These are phyloP conservation scores for Premnoplex brunnescens DNA, from an alignment of 2,797 vertebrate genomes.

Conservation along the genomic window DNA sequence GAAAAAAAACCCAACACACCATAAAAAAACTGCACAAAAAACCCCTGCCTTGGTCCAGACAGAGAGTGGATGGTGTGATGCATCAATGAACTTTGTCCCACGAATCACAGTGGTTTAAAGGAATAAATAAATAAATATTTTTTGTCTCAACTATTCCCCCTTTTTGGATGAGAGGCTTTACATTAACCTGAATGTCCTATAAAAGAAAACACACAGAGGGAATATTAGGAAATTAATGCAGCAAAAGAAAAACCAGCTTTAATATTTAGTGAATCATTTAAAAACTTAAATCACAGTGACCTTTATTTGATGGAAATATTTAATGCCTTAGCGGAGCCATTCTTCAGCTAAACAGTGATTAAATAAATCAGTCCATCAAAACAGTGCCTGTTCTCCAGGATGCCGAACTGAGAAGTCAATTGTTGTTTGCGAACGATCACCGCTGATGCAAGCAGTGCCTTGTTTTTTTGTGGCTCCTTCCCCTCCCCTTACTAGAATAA, in stretches of 20 bases:
- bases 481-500: not conserved
- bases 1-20: constrained; percentile 28
- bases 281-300: constrained; percentile 49
- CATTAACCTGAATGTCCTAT: not conserved
- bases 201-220: constrained; percentile 16
- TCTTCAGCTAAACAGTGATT: constrained; percentile 20
- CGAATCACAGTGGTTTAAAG: constrained; percentile 53
- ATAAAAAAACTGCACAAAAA: constrained; percentile 51
- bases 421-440: not conserved
- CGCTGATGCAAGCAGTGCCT: rapidly evolving
- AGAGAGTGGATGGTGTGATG: constrained; percentile 67
- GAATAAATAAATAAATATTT: not conserved
- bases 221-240: constrained; percentile 31
- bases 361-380: constrained; percentile 45
- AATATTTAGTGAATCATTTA: constrained; percentile 46
- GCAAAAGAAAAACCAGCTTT: constrained; percentile 8
- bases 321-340: not conserved
- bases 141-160: not conserved
- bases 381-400: constrained; percentile 32
- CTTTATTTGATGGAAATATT: constrained; percentile 51
- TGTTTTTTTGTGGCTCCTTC: not conserved
- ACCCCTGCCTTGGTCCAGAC: constrained; percentile 63
- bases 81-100: constrained; percentile 67
- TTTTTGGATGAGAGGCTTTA: constrained; percentile 29
- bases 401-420: not conserved